Percentiles rank a stretch among this genome's conserved stretches.
Evolutionary conservation across 2,888 invertebrate species (phyloP).

Genomic region (Tipula vernalis): DNA sequence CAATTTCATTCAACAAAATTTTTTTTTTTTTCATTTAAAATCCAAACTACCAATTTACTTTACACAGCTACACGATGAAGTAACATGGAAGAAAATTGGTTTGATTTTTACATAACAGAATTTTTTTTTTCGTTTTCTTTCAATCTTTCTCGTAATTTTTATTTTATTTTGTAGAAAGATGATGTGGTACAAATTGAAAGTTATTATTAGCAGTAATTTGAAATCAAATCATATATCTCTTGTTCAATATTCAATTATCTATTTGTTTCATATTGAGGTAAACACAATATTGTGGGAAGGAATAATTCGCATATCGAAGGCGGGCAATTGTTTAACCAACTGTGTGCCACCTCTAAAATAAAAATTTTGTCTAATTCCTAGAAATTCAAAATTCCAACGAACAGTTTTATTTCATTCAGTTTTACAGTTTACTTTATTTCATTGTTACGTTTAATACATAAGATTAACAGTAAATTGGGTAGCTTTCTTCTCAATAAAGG

Average conservation of each 20-base stretch:
- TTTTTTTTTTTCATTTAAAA: background rate
- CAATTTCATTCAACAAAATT: background rate
- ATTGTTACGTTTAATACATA: no score
- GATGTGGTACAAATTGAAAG: slow-evolving; percentile 4
- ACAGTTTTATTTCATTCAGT: background rate
- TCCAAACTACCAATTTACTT: background rate
- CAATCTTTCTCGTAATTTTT: background rate
- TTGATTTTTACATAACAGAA: background rate
- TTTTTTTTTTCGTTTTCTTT: background rate
- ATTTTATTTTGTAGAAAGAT: background rate
- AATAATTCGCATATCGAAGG: background rate
- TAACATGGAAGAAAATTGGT: background rate
- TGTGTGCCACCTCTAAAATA: no score
- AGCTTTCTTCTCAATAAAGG: no score
- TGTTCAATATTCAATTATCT: background rate
- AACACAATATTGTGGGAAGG: background rate
- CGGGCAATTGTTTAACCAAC: background rate
- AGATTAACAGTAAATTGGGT: no score
- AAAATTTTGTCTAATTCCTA: no score
- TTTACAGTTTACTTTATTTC: background rate
- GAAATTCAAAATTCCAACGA: background rate
- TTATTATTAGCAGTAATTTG: background rate
- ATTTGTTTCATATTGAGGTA: background rate
- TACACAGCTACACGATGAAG: background rate
- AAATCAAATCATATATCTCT: background rate